phyloP scores from a whole-genome alignment of 2,113 vertebrate species.

The Bothrops jararaca region DNA sequence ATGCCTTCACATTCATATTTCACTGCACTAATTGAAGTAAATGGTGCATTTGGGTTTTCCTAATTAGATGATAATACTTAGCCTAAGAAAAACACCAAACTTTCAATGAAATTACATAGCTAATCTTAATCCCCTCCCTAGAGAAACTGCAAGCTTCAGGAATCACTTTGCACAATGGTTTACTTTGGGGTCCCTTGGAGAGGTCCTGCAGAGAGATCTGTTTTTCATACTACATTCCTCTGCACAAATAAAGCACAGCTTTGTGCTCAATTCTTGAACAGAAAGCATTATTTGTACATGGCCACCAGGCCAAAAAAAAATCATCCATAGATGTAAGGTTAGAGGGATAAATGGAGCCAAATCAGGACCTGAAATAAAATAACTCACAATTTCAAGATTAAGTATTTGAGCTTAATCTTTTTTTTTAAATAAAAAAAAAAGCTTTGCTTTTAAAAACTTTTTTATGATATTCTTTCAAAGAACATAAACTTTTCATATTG shows the following conservation, averaged over 20 bases:
- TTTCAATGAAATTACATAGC: slow-evolving; percentile 72
- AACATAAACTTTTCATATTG: neutral
- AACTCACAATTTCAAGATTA: neutral
- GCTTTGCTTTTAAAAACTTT: neutral
- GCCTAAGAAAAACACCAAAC: slow-evolving; percentile 80
- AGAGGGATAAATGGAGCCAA: neutral
- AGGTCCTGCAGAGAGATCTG: slow-evolving; percentile 56
- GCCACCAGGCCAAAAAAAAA: neutral
- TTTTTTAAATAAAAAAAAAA: neutral
- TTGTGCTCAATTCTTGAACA: slow-evolving; percentile 28
- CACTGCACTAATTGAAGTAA: slow-evolving; percentile 54
- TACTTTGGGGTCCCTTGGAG: slow-evolving; percentile 57
- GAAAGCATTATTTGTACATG: neutral
- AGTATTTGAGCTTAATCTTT: neutral
- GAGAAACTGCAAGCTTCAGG: slow-evolving; percentile 66
- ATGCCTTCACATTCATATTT: slow-evolving; percentile 51
- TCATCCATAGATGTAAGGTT: neutral
- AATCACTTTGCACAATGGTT: slow-evolving; percentile 61
- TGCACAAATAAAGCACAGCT: slow-evolving; percentile 54
- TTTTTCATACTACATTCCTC: slow-evolving; percentile 63
- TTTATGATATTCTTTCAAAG: neutral
- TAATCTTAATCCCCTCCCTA: slow-evolving; percentile 75
- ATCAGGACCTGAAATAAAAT: neutral
- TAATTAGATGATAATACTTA: slow-evolving; percentile 66
- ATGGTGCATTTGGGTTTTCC: slow-evolving; percentile 52